Conservation (phyloP, 2,113 vertebrate species). For the Odontesthes bonariensis region DNA sequence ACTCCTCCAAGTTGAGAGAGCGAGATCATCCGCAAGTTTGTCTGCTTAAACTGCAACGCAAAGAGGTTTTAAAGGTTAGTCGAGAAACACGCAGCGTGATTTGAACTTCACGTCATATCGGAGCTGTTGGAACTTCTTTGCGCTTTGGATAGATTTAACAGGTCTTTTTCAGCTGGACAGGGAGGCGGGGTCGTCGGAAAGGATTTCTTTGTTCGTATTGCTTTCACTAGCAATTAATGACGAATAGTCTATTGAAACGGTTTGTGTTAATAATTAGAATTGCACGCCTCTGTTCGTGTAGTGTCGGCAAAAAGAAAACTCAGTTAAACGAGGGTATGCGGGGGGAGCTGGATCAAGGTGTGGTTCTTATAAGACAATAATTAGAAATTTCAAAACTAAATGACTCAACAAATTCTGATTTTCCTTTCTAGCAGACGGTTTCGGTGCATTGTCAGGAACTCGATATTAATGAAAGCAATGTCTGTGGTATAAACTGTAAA, state of each 20-base stretch:
- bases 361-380: conserved; percentile 19
- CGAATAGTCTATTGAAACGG: fast-evolving
- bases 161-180: conserved; percentile 28
- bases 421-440: not conserved
- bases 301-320: not conserved
- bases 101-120: not conserved
- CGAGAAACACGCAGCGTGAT: not conserved
- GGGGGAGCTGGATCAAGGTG: conserved; percentile 24
- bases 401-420: not conserved
- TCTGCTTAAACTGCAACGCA: not conserved
- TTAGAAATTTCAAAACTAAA: too few species aligned
- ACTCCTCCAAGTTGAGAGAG: conserved; percentile 35
- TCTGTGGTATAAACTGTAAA: not conserved
- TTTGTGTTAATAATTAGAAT: not conserved
- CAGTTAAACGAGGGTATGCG: not conserved
- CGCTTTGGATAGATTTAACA: conserved; percentile 29
- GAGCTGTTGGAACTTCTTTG: not conserved
- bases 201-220: conserved; percentile 55
- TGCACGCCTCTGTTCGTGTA: not conserved
- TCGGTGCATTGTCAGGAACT: not conserved
- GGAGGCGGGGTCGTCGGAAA: conserved; percentile 65
- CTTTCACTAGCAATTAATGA: conserved; percentile 1
- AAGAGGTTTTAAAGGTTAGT: conserved; percentile 48
- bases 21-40: conserved; percentile 15
- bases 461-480: not conserved